phyloP scores from a whole-genome alignment of 2,113 vertebrate genomes.

The Sebastes schlegelii region DNA sequence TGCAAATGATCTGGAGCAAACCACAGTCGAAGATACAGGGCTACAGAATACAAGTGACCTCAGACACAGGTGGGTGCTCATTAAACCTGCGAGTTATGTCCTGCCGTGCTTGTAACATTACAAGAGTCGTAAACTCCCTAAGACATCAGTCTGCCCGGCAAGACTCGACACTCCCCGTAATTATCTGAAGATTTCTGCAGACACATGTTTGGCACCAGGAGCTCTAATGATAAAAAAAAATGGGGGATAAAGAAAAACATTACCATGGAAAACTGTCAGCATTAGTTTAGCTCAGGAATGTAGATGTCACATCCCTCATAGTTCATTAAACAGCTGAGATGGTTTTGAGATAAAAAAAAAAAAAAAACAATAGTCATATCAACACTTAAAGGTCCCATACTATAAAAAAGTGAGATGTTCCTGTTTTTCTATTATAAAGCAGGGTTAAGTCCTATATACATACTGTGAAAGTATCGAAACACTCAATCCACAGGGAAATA shows the following conservation, averaged over 20 bases:
- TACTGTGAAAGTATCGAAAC: no score
- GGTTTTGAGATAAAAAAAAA: background rate
- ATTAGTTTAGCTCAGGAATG: background rate
- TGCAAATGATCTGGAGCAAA: conserved; percentile 93
- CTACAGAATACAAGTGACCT: conserved; percentile 91
- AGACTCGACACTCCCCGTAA: conserved; percentile 39
- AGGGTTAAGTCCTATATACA: no score
- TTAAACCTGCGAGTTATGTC: conserved; percentile 42
- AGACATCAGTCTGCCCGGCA: conserved; percentile 36
- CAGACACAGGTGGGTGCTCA: conserved; percentile 88
- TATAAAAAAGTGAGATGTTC: no score
- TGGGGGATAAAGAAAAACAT: conserved; percentile 34
- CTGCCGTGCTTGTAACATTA: conserved; percentile 44
- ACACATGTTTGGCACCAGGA: conserved; percentile 34
- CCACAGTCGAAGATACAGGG: conserved; percentile 89
- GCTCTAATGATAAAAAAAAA: conserved; percentile 32
- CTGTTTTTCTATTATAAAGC: no score
- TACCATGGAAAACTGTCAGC: conserved; percentile 18
- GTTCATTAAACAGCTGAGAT: conserved; percentile 11
- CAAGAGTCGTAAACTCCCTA: conserved; percentile 39
- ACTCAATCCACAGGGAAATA: no score
- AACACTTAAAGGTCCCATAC: background rate
- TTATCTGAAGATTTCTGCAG: conserved; percentile 40
- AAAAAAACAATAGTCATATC: background rate
- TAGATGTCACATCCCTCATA: background rate